Evolutionary conservation across 1,140 invertebrate species (phyloP).

Genomic region (Hylaeus anthracinus): DNA sequence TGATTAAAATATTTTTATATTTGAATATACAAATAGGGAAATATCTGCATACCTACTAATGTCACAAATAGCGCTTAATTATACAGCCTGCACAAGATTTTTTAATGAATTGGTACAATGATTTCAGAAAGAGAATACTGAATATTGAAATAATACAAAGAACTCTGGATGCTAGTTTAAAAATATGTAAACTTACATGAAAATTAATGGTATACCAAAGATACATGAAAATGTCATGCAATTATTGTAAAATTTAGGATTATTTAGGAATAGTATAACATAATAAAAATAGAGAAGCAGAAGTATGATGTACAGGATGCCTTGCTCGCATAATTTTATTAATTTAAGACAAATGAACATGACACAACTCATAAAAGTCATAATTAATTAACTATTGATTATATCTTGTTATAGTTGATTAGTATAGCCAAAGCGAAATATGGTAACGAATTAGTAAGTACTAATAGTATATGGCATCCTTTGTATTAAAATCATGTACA

Average conservation of each 20-base stretch:
- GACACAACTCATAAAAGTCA: conserved; percentile 31
- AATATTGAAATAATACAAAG: conserved; percentile 3
- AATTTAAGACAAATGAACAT: conserved; percentile 35
- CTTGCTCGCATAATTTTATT: conserved; percentile 26
- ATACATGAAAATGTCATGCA: conserved; percentile 76
- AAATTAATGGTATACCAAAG: conserved; percentile 80
- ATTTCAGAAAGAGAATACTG: conserved; percentile 38
- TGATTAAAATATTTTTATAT: conserved; percentile 63
- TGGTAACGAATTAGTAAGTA: conserved; percentile 41
- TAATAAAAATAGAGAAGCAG: conserved; percentile 37
- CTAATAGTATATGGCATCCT: conserved; percentile 42
- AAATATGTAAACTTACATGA: conserved; percentile 71
- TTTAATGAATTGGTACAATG: conserved; percentile 43
- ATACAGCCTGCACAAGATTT: conserved; percentile 60
- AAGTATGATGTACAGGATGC: conserved; percentile 31
- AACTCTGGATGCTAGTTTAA: conserved; percentile 41
- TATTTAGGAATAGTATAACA: conserved; percentile 59
- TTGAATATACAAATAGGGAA: conserved; percentile 44
- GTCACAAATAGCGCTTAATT: conserved; percentile 46
- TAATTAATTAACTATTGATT: conserved; percentile 24
- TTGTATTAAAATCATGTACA: conserved; percentile 50
- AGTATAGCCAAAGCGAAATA: conserved; percentile 36
- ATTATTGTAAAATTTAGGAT: conserved; percentile 73
- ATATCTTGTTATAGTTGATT: conserved; percentile 38
- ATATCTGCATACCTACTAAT: conserved; percentile 45